phyloP scores from a whole-genome alignment of 2,113 vertebrate species.

The Dinomys branickii region DNA sequence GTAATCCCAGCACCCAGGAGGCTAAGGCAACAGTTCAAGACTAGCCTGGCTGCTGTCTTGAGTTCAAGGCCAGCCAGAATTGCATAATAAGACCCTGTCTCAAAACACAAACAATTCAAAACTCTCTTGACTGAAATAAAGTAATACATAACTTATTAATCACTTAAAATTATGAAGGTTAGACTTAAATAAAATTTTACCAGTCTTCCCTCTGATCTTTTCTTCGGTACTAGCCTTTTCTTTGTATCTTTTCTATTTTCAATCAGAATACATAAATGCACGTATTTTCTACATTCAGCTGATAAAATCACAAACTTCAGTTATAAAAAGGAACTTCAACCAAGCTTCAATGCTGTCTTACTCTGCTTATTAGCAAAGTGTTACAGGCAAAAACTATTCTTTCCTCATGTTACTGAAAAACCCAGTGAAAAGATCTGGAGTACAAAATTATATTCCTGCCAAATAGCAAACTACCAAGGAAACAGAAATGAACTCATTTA shows the following conservation, averaged over 20 bases:
- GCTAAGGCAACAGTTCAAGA: neutral
- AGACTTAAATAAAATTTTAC: conserved; percentile 12
- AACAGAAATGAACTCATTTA: conserved; percentile 29
- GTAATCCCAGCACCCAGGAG: neutral
- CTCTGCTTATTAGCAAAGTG: neutral
- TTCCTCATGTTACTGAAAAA: conserved; percentile 43
- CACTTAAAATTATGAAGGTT: conserved; percentile 26
- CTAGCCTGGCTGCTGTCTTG: neutral
- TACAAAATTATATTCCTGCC: conserved; percentile 49
- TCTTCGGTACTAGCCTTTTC: conserved; percentile 17
- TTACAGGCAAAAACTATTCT: neutral
- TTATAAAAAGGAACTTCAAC: conserved; percentile 20
- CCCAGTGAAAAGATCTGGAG: conserved; percentile 14
- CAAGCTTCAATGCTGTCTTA: neutral
- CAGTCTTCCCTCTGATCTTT: neutral
- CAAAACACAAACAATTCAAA: neutral
- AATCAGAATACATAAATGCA: conserved; percentile 22
- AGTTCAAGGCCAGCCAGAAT: neutral
- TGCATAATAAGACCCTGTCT: neutral
- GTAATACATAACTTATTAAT: conserved; percentile 32
- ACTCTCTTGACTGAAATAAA: conserved; percentile 47
- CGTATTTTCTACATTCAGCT: neutral
- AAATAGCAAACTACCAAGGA: conserved; percentile 53
- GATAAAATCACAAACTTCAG: conserved; percentile 60
- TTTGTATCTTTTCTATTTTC: conserved; percentile 42